Conservation (phyloP, 1,140 invertebrate genomes). For the Araneus ventricosus region DNA sequence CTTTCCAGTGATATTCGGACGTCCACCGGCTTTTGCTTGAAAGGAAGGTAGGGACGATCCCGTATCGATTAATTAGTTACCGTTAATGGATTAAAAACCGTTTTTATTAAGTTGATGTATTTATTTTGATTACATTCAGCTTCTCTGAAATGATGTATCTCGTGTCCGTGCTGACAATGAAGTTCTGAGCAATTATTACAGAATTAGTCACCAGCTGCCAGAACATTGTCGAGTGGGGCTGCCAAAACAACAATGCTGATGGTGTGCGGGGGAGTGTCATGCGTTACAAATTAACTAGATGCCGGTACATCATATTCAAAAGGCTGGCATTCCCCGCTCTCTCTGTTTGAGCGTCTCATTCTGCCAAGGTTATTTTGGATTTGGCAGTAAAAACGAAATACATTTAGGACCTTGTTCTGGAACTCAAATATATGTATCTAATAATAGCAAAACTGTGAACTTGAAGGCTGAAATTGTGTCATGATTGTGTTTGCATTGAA, state of each 20-base stretch:
- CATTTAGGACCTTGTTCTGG: constrained; percentile 42
- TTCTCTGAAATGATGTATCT: no score
- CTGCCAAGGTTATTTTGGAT: constrained; percentile 41
- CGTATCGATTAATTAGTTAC: no score
- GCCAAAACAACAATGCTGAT: neutral
- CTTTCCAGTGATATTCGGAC: no score
- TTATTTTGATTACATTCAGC: no score
- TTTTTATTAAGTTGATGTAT: no score
- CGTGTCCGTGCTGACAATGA: no score
- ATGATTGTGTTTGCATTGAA: constrained; percentile 50
- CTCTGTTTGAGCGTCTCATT: constrained; percentile 1
- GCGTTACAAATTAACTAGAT: constrained; percentile 12
- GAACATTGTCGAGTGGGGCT: neutral
- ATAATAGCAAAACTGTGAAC: constrained; percentile 30
- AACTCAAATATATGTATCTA: constrained; percentile 40
- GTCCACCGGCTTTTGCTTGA: no score
- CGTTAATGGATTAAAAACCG: no score
- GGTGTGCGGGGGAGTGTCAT: neutral
- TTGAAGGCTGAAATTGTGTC: constrained; percentile 22
- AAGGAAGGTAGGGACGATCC: no score
- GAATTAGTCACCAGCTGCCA: no score
- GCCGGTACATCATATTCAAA: constrained; percentile 6
- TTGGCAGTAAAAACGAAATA: constrained; percentile 45
- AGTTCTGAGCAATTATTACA: no score
- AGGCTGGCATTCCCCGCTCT: neutral